Evolutionary conservation across 2,888 invertebrate species (phyloP), one percentile per base, ranked within the genome.

Genomic region (Drosophila multiciliata): DNA sequence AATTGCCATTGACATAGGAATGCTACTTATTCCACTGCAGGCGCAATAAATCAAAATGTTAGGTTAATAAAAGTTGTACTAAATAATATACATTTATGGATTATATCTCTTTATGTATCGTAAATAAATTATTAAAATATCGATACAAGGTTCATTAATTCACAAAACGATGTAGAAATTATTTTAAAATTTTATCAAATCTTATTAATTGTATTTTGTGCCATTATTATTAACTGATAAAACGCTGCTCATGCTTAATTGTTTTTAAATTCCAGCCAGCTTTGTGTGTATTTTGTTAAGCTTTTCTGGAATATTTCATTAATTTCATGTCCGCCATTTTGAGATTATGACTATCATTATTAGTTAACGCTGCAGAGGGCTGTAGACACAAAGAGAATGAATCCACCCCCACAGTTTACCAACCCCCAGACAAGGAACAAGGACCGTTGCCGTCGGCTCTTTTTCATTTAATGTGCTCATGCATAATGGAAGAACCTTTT

Each of bases 381-480:
- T 73, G 52, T 52, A 33, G 64, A 63, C 50, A 58, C 55, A 55
- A 36, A 45, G 17, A 9, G 65, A 68, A n/a, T 9, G 65, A 68
- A 72, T 42, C 75, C 57, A 75, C 53, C 68, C 75, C 74, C 78
- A 17, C 66, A 49, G 33, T 5, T 15, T 33, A 53, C 36, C 78
- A 71, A 67, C 78, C 75, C 78, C 78, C 64, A 66, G 54, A 29
- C 29, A 29, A 29, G 29, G 29, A 26, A 15, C 52, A 54, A 32
- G 55, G 55, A 57, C 49, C 33, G 23, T 55, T 68, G 68, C 57
- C 53, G 75, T 49, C 60, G 60, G 74, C 72, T 76, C 76, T 78
- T 70, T 74, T 74, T 84, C 83, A 81, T 89, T 89, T 90, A 89
- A 89, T 90, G 89, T 74, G 72, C 75, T 83, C 82, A 90, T 90